phyloP scores from a whole-genome alignment of 2,888 invertebrate genomes.

The Luffia ferchaultella region DNA sequence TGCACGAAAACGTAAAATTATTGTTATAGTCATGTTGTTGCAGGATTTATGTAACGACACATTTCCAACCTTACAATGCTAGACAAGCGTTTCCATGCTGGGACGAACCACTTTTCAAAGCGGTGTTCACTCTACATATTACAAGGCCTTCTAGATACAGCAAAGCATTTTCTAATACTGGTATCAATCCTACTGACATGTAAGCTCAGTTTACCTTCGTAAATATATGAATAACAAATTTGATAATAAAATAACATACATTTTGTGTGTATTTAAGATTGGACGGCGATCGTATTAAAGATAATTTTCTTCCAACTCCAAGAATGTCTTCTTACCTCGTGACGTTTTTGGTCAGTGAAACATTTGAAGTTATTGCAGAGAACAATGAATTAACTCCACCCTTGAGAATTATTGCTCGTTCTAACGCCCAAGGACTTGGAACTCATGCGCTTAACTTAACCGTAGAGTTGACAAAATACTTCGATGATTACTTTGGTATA shows the following conservation, averaged over 20 bases:
- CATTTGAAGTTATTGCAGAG: slow-evolving; percentile 43
- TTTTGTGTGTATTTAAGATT: slow-evolving; percentile 4
- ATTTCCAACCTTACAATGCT: slow-evolving; percentile 82
- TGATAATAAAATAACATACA: neutral
- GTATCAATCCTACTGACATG: slow-evolving; percentile 25
- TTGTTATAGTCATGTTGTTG: slow-evolving; percentile 11
- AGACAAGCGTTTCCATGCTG: slow-evolving; percentile 87
- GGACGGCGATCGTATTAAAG: slow-evolving; percentile 22
- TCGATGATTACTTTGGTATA: slow-evolving; percentile 42
- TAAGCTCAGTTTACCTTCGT: slow-evolving; percentile 19
- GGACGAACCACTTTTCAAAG: slow-evolving; percentile 85
- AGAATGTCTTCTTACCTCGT: slow-evolving; percentile 86
- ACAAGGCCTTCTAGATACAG: slow-evolving; percentile 57
- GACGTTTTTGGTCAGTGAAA: slow-evolving; percentile 77
- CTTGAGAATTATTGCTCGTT: slow-evolving; percentile 49
- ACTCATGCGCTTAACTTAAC: slow-evolving; percentile 35
- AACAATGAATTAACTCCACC: slow-evolving; percentile 34
- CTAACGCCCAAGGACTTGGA: slow-evolving; percentile 40
- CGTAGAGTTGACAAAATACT: slow-evolving; percentile 41
- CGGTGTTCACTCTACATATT: slow-evolving; percentile 75
- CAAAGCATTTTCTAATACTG: slow-evolving; percentile 70
- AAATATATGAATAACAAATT: neutral
- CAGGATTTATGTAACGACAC: slow-evolving; percentile 69
- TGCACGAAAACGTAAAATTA: neutral
- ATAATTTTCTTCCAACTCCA: slow-evolving; percentile 62